Evolutionary conservation across 2,113 vertebrate genomes (phyloP).

Genomic region (Oncorhynchus clarkii): DNA sequence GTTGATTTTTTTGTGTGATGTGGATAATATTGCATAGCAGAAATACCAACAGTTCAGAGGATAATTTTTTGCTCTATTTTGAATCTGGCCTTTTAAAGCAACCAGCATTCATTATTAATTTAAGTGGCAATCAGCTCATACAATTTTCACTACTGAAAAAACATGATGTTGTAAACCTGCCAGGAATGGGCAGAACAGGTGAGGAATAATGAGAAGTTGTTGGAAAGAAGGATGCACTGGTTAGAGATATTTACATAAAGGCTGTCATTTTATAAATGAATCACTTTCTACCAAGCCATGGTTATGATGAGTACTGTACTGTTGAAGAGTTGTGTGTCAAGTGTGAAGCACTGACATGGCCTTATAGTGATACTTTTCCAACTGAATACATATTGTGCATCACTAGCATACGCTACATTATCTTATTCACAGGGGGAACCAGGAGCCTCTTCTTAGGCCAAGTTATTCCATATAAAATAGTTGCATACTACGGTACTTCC

Average conservation of each 20-base stretch:
- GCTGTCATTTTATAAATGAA: constrained; percentile 39
- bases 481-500: constrained; percentile 50
- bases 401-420: constrained; percentile 38
- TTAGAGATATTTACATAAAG: constrained; percentile 62
- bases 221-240: constrained; percentile 14
- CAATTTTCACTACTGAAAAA: background rate
- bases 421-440: constrained; percentile 46
- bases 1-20: constrained; percentile 48
- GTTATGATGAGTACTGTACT: constrained; percentile 24
- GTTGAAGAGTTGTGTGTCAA: constrained; percentile 24
- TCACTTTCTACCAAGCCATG: constrained; percentile 43
- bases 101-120: background rate
- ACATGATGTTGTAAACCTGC: constrained; percentile 15
- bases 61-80: constrained; percentile 4
- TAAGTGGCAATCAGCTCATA: constrained; percentile 20
- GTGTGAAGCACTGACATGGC: constrained; percentile 37
- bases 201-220: constrained; percentile 39
- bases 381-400: constrained; percentile 41
- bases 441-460: constrained; percentile 35
- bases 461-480: constrained; percentile 50
- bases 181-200: constrained; percentile 30
- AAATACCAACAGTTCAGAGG: constrained; percentile 52
- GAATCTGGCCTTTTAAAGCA: constrained; percentile 4
- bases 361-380: constrained; percentile 31
- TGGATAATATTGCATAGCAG: constrained; percentile 76